Base-by-base conservation (phyloP, 1,140 invertebrate genomes). In the Sminthurinus signatus region DNA sequence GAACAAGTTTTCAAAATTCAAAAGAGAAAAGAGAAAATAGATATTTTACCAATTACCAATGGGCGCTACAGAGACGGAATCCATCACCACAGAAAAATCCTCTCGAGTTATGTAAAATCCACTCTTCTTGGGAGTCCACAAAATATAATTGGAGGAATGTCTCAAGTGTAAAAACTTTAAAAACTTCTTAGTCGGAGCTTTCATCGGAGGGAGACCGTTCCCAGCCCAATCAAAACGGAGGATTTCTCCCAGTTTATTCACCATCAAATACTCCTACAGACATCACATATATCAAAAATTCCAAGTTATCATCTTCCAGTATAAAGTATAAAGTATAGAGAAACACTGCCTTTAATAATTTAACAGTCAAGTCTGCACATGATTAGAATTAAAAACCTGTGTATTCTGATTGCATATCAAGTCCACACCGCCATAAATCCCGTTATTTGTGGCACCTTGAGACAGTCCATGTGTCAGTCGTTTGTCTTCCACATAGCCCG, bases 401-500 rank as follows among this genome's bases (percentile, higher is more conserved):
- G 60, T 32, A 54, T 57, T 71, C 3, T 54, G 32, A 66, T 68
- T 71, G 28, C 43, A 71, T 2, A 66, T 23, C 5, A 71, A 21
- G 54, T 68, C 69, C 12, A 32, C 46, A 14, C 39, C 57, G 14
- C 65, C 69, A 54, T 68, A 71, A 10, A 68, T 43, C 23, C 69
- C 66, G n/a, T 19, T 4, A 58, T 59, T 59, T 0, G 28, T 48
- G 4, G 55, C 56, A 1, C 69, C 69, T 44, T 62, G 17, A 27
- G 51, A 58, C 15, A 71, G 54, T 43, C 69, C 69, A 46, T 71
- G 62, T 10, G 50, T 65, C 2, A 71, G 17, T 19, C 36, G 43
- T 39, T 62, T 63, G 43, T 63, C 52, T 50, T 71, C 69, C 2
- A 68, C 63, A 57, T 56, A 52, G 2, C 65, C 69, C 17, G 64